Base-by-base conservation (phyloP, 1,140 invertebrate species). In the Drosophila tristis region DNA sequence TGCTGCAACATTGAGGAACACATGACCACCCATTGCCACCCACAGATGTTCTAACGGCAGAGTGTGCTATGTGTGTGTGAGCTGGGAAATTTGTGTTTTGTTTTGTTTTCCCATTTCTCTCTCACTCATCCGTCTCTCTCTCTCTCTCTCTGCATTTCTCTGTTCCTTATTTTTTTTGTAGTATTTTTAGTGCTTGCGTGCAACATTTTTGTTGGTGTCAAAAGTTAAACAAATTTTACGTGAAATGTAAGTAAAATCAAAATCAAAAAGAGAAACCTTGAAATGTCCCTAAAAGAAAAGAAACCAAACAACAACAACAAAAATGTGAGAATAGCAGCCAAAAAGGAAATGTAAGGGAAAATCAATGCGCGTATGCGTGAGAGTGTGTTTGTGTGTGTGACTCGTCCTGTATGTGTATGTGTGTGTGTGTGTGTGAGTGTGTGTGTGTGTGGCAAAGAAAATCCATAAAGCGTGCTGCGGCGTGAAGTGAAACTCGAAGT, bases 161-260 rank as follows among this genome's bases (percentile, higher is more conserved):
- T 23, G 4, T 23, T 45, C 42, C 15, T 56, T 20, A 20, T 45
- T 53, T 60, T 70, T 71, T 65, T 42, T 55, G 5, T 65, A 71
- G 74, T 87, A 82, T 82, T 76, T 82, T 76, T 87, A 76, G 78
- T 87, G 82, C 39, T 86, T 80, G 84, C 82, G 82, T 86, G 82
- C 70, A 78, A 62, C 11, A 39, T 13, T 66, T 87, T 57, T 26
- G 54, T 60, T 55, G 59, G 70, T 82, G 74, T 81, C 70, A 74
- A 59, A 68, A 78, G 66, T 75, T 64, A 70, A 86, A 79, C 66
- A 78, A 39, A 39, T 66, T 75, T 82, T 47, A 66, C 57, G 66
- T 70, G 71, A 86, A 51, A 78, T 87, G 74, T 78, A 67, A 78
- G 82, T 75, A 60, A 49, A 39, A 60, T 13, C 20, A 54, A 23